Evolutionary conservation across 2,113 vertebrate genomes (phyloP), one percentile per base, ranked within the genome.

Genomic region (Bos javanicus): DNA sequence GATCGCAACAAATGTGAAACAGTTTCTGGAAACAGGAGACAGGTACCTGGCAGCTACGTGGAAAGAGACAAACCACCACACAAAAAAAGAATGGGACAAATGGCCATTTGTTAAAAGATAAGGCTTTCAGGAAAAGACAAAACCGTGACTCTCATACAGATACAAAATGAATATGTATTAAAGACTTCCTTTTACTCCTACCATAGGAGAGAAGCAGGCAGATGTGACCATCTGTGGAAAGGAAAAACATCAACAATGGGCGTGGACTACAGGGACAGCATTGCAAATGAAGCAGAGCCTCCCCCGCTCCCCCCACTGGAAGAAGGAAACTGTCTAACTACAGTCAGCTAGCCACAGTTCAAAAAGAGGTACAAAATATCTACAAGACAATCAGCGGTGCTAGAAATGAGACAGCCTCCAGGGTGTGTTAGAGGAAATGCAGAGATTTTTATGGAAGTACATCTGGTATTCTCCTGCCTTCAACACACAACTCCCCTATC

Each of bases 1-100:
- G 0, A 46, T 6, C 2, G 0, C 6, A 4, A 21, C 1, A 6
- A 57, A 9, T 21, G 36, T 0, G 19, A 48, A 23, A 76, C 0
- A 7, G 39, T 28, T 16, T 93, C 28, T 36, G 26, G 25, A 56
- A 56, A 12, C 1, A 64, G 15, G 19, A 21, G 10, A 67, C 14
- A 50, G 6, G 4, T n/a, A 19, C 9, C 7, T 19, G 3, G 7
- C 30, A 26, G n/a, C 5, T 6, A 7, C 7, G 0, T 12, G 1
- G 19, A 74, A 10, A n/a, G n/a, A 60, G 15, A 71, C 3, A 17
- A 52, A 33, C 6, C 4, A 10, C 39, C 19, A 30, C 36, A 25
- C 3, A 25, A 46, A n/a, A 19, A 3, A 48, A 36, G 39, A 36
- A 48, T 10, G 28, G 0, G 15, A 62, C 15, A 6, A 26, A 52